These are phyloP conservation scores for Lanistes nyassanus DNA, from an alignment of 1,140 invertebrate genomes.

Conservation along the genomic window DNA sequence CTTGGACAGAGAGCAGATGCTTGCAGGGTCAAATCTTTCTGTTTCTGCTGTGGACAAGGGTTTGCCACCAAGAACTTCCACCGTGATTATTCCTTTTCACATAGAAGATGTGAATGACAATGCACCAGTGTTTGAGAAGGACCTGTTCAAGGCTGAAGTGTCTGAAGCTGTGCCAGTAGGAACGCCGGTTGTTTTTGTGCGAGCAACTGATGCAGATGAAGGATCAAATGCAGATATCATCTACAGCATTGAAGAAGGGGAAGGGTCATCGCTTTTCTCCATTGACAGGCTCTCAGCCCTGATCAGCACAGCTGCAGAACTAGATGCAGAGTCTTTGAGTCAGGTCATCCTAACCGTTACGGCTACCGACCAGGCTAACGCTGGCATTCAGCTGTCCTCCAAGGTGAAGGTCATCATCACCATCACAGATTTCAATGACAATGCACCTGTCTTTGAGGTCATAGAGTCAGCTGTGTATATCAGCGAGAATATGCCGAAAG, in stretches of 20 bases:
- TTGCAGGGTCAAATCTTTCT: conserved; percentile 76
- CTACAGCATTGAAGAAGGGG: conserved; percentile 77
- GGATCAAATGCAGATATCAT: conserved; percentile 81
- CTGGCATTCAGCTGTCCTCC: conserved; percentile 82
- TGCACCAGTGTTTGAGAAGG: conserved; percentile 86
- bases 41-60: conserved; percentile 86
- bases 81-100: conserved; percentile 65
- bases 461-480: conserved; percentile 58
- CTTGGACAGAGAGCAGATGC: conserved; percentile 77
- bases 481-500: conserved; percentile 85
- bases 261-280: conserved; percentile 51
- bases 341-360: conserved; percentile 49
- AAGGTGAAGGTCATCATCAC: conserved; percentile 58
- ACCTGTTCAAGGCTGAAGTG: conserved; percentile 88
- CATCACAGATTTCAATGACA: conserved; percentile 65
- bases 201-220: conserved; percentile 72
- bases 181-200: conserved; percentile 76
- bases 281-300: conserved; percentile 79
- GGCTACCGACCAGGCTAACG: conserved; percentile 76
- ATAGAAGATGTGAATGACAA: conserved; percentile 87
- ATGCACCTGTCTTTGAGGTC: conserved; percentile 57
- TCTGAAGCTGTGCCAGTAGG: conserved; percentile 89
- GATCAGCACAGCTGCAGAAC: conserved; percentile 78
- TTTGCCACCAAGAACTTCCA: conserved; percentile 72
- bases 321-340: conserved; percentile 55